Evolutionary conservation across 2,888 invertebrate species (phyloP), one percentile per base, ranked within the genome.

Genomic region (Polyploca ridens): DNA sequence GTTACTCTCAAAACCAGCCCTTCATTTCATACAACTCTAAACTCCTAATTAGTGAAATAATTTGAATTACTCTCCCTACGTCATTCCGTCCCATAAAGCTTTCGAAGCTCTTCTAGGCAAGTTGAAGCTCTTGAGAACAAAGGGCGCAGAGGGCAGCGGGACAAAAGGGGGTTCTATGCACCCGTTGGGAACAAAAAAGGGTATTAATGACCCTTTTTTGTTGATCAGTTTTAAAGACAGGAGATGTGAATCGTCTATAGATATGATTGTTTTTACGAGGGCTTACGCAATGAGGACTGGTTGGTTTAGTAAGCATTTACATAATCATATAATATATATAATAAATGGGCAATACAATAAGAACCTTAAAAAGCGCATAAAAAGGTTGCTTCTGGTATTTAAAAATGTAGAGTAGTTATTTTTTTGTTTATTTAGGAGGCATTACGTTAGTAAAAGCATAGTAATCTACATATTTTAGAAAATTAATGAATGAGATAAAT

Each of bases 141-240:
- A 62, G 44, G 49, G 60, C 16, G 41, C 8, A 61, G 16, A 61
- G 61, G 59, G 41, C 41, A 41, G 41, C 27, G 61, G 44, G 61
- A 61, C 41, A 44, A 60, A 62, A 64, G 69, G 62, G 64, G 64
- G 66, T 73, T 44, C 19, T 68, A 61, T 64, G 65, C 72, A 64
- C 68, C 62, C 63, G 64, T 65, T 46, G 33, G 16, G 5, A 66
- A 63, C 68, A 66, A 68, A 63, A 64, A 68, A 69, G 69, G 67
- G 65, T 63, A 69, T 65, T 74, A 75, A 74, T 67, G 72, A 71
- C 72, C 77, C 72, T 66, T 75, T 76, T 54, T 54, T 54, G 49
- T 61, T 35, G 27, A 61, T 19, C 27, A 16, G 13, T 41, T 61
- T 61, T 41, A 27, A 61, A 41, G 61, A 61, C 41, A n/a, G 59